A percentile compares a stretch with the other conserved stretches of the same genome.
phyloP scores from a whole-genome alignment of 2,888 invertebrate genomes.

The Napeogenes inachia region DNA sequence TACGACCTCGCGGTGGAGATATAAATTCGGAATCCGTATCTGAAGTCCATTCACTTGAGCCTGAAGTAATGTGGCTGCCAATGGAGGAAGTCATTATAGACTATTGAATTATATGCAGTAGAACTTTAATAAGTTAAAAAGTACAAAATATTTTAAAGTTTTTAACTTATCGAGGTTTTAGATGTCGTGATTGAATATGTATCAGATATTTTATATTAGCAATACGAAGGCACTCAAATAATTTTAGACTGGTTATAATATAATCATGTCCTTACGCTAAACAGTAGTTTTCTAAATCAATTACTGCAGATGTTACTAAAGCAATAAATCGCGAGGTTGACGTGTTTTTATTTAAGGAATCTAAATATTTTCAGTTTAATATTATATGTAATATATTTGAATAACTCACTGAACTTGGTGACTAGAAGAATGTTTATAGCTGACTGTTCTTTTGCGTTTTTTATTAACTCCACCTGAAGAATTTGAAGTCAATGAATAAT shows the following conservation, averaged over 20 bases:
- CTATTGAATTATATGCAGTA: too few species aligned
- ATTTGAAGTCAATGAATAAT: neutral
- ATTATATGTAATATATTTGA: too few species aligned
- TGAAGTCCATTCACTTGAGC: constrained; percentile 56
- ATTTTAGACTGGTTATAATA: too few species aligned
- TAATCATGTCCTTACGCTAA: too few species aligned
- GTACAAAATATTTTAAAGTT: too few species aligned
- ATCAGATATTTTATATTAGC: too few species aligned
- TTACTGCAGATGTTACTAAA: too few species aligned
- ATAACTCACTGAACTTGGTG: constrained; percentile 10
- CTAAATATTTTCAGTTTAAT: constrained; percentile 6
- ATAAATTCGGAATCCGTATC: constrained; percentile 48
- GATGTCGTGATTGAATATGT: too few species aligned
- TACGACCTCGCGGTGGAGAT: constrained; percentile 52
- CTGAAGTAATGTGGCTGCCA: constrained; percentile 34
- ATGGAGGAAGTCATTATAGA: constrained; percentile 4
- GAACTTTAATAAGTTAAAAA: too few species aligned
- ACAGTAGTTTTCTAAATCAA: too few species aligned
- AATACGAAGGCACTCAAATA: constrained; percentile 15
- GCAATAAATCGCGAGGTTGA: too few species aligned
- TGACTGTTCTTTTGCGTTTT: constrained; percentile 34
- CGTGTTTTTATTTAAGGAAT: too few species aligned
- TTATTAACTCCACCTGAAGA: constrained; percentile 36
- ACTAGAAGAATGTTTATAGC: constrained; percentile 22
- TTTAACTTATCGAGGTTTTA: neutral